Evolutionary conservation across 2,888 invertebrate genomes (phyloP), one percentile per base, ranked within the genome.

Genomic region (Plagodis dolabraria): DNA sequence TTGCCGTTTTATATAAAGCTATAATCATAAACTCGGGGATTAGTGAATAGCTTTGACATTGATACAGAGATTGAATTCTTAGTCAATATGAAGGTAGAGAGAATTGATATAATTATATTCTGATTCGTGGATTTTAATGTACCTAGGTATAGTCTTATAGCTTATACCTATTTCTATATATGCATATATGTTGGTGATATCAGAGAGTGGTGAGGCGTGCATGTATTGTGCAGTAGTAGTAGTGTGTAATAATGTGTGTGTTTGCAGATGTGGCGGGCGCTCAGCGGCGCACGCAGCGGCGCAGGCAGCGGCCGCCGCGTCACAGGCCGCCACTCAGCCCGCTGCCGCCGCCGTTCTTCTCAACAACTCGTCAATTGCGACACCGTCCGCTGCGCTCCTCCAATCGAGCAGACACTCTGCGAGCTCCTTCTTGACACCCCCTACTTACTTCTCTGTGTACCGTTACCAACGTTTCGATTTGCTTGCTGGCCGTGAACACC

Each of bases 181-280:
- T 22, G 22, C 22, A 22, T 2, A 22, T 22, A 22, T 22, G 22
- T 22, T 22, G 22, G 22, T 22, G 22, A 22, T 22, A 22, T 4
- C 1, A 22, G 22, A 22, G 22, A 22, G 22, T 1, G 22, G 22
- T 22, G 22, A 22, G 22, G 22, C 22, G 22, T 22, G 1, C 22
- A 22, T 22, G 22, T 22, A 22, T 22, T 22, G 22, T 22, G 22
- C 22, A 22, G 22, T 22, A 22, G 22, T 22, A 22, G 1, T 22
- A 22, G 4, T 4, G 22, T 2, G 22, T 22, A 5, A n/a, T 38
- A 9, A 9, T 38, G 38, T 38, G 53, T 65, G 61, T 77, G 9
- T 40, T 40, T 77, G 10, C 47, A 34, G 47, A 86, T 87, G 81
- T 82, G 75, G 77, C 77, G 76, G 75, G 75, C 75, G 74, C 74